A percentile compares a stretch with the other conserved stretches of the same genome.
Conservation (phyloP, 2,888 invertebrate genomes). For the Tortricodes alternella region DNA sequence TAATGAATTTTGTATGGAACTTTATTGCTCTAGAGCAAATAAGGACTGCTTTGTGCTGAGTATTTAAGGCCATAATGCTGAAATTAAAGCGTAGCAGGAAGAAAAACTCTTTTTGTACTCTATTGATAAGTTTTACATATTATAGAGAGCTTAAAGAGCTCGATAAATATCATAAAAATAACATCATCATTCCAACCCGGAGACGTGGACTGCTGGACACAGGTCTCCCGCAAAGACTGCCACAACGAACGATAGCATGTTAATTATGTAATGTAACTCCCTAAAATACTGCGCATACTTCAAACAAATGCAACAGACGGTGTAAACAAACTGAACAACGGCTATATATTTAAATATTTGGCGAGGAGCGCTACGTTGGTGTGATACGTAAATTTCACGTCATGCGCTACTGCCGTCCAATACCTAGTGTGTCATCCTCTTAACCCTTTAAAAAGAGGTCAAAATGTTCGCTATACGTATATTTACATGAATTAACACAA, state of each 20-base stretch:
- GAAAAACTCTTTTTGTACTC: no score
- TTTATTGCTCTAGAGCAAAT: no score
- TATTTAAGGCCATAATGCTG: no score
- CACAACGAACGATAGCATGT: background rate
- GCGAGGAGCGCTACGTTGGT: background rate
- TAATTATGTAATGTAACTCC: background rate
- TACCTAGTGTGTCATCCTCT: slow-evolving; percentile 18
- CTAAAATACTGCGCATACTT: background rate
- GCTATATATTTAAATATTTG: background rate
- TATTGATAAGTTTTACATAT: no score
- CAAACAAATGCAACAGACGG: background rate
- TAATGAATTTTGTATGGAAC: no score
- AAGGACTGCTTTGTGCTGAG: no score
- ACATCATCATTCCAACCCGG: no score
- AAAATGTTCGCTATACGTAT: slow-evolving; percentile 8
- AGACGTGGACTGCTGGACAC: no score
- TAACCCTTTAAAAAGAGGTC: slow-evolving; percentile 17
- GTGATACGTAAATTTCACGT: slow-evolving; percentile 1
- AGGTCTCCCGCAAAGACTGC: no score
- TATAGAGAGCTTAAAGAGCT: no score
- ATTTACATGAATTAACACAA: slow-evolving; percentile 30
- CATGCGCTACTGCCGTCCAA: background rate
- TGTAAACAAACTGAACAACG: background rate
- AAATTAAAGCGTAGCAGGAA: no score
- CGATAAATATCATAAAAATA: no score